Evolutionary conservation across 2,888 invertebrate species (phyloP), one percentile per base, ranked within the genome.

Genomic region (Drosophila tanythrix): DNA sequence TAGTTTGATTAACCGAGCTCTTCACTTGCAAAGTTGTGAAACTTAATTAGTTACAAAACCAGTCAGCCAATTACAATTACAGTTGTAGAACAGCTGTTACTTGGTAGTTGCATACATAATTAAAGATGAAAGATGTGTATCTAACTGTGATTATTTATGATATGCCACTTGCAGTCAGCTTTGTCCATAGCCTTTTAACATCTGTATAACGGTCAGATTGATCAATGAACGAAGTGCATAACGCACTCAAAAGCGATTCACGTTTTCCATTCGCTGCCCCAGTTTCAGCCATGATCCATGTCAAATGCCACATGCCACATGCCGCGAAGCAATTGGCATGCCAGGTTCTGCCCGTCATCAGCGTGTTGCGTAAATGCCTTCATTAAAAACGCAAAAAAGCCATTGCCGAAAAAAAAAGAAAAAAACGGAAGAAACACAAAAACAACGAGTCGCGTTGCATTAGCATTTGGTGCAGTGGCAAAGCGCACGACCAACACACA

Each of bases 401-500:
- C 25, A 21, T 51, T 63, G 66, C 73, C 78, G 53, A 67, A 77
- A 78, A 60, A 46, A 38, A 1, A 35, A 10, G 3, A 10, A 40
- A 4, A n/a, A 7, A 11, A n/a, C 4, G 10, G 21, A 21, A 21
- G 1, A 46, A 25, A 21, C 46, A 15, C 15, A 46, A 46, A 46
- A 46, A 25, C 25, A 46, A 25, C 46, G 46, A 46, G 25, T 25
- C 25, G 8, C 46, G 46, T 46, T 46, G 46, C 46, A 46, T 46
- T 46, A 46, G 46, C 46, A 46, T 13, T 46, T 21, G 31, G 29
- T n/a, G 36, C 55, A 55, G 50, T 36, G 72, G 71, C 77, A 81
- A 81, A 68, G 83, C 66, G 60, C 48, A 69, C 57, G 68, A 38
- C 33, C 21, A 8, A 65, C 60, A 72, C 77, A 88, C 85, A 82